Base-by-base conservation (phyloP, 2,888 invertebrate genomes). In the Flexamia atlantica region DNA sequence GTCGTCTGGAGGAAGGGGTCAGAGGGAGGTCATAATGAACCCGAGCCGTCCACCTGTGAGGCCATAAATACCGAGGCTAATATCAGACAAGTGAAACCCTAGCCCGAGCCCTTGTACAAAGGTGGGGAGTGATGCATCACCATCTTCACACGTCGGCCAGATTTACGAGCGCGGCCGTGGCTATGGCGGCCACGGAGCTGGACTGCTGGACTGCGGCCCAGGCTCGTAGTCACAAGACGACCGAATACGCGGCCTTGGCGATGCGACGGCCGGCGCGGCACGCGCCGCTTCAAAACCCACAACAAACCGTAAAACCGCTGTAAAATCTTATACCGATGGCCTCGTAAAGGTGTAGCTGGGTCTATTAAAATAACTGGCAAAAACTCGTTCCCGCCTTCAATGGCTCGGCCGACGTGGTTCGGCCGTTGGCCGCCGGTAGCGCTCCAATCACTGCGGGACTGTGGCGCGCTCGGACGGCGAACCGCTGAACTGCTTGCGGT, bases 231-330 rank as follows among this genome's bases (percentile, higher is more conserved):
- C n/a, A n/a, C n/a, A n/a, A 72, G 5, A 40, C 40, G 40, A 40
- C 40, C n/a, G n/a, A n/a, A 40, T 40, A 9, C 40, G 12, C 36
- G 72, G 2, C 40, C 23, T 30, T 1, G 60, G 5, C 23, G 60
- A 25, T 70, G 14, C 74, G 76, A 25, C 46, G 53, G 74, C 20
- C 12, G 64, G 30, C 10, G 64, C 30, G 79, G 36, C 82, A 83
- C 82, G 82, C 82, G 82, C 53, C 72, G 36, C 57, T 80, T 32
- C 4, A 83, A 85, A 83, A 87, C 86, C 86, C 87, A 87, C 57
- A 87, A 87, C 87, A 87, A 87, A 87, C 86, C 87, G 85, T 87
- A 87, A 87, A 87, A 86, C 84, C 83, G 83, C 82, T 79, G 85
- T 85, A 81, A 80, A 82, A 81, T 83, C 72, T 76, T 60, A 84